phyloP scores from a whole-genome alignment of 2,797 vertebrate genomes.

The Pyrocephalus nanus region DNA sequence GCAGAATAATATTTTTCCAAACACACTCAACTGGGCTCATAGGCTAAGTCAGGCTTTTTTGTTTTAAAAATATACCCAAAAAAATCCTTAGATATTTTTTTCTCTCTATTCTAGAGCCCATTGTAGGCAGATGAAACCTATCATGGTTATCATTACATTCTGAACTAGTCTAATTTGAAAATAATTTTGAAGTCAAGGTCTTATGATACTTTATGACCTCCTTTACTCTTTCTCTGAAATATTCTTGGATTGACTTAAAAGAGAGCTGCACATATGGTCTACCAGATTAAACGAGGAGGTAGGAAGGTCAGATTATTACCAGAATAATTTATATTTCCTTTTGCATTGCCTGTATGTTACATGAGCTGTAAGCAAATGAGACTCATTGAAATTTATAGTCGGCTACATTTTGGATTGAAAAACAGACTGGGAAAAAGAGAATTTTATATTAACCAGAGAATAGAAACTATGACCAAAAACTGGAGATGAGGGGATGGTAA shows the following conservation, averaged over 20 bases:
- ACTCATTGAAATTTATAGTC: background rate
- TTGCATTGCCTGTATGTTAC: constrained; percentile 40
- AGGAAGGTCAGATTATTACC: constrained; percentile 50
- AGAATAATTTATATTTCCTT: constrained; percentile 68
- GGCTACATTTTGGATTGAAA: constrained; percentile 36
- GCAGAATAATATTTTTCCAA: background rate
- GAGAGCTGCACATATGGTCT: constrained; percentile 71
- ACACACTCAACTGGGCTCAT: background rate
- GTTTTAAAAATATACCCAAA: background rate
- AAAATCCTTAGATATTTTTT: background rate
- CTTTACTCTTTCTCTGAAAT: constrained; percentile 66
- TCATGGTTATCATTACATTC: constrained; percentile 42
- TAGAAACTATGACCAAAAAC: background rate
- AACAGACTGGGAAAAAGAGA: background rate
- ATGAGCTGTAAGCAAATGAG: constrained; percentile 51
- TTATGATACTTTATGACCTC: constrained; percentile 59
- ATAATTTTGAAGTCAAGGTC: constrained; percentile 64
- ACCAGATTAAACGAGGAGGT: constrained; percentile 60
- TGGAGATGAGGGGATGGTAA: background rate
- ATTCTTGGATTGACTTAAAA: constrained; percentile 75
- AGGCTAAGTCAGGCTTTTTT: background rate
- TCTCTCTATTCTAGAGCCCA: background rate
- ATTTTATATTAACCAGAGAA: background rate
- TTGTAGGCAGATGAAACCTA: constrained; percentile 55
- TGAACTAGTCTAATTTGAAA: constrained; percentile 64